phyloP scores from a whole-genome alignment of 2,888 invertebrate genomes.

The Tupiocoris notatus region DNA sequence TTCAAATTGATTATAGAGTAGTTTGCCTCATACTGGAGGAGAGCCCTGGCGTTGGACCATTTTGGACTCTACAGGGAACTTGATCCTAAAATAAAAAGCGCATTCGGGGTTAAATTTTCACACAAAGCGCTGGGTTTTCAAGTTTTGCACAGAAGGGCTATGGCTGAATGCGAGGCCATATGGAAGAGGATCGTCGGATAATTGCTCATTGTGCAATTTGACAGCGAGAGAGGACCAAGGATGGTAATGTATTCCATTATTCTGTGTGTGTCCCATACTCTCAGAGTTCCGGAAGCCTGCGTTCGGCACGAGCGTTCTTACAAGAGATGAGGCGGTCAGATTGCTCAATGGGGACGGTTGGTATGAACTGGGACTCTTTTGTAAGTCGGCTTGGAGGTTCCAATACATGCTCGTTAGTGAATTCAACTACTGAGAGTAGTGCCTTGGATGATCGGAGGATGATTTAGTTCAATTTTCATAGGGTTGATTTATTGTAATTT shows the following conservation, averaged over 20 bases:
- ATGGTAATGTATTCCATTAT: too few relatives aligned
- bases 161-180: neutral
- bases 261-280: neutral
- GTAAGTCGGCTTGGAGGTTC: neutral
- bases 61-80: neutral
- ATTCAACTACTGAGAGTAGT: neutral
- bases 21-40: neutral
- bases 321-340: neutral
- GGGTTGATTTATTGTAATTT: too few relatives aligned
- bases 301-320: neutral
- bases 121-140: neutral
- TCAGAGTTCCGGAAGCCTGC: neutral
- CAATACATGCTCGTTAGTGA: neutral
- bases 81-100: neutral
- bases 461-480: too few relatives aligned
- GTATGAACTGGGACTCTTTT: neutral
- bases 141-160: neutral
- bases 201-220: neutral
- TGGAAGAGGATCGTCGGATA: neutral
- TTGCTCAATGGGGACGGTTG: neutral
- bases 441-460: too few relatives aligned
- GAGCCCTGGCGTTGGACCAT: neutral
- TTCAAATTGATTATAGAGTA: neutral
- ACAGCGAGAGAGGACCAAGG: neutral
- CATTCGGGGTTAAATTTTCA: neutral